Conservation (phyloP, 2,888 invertebrate species). For the Polydesmus complanatus region DNA sequence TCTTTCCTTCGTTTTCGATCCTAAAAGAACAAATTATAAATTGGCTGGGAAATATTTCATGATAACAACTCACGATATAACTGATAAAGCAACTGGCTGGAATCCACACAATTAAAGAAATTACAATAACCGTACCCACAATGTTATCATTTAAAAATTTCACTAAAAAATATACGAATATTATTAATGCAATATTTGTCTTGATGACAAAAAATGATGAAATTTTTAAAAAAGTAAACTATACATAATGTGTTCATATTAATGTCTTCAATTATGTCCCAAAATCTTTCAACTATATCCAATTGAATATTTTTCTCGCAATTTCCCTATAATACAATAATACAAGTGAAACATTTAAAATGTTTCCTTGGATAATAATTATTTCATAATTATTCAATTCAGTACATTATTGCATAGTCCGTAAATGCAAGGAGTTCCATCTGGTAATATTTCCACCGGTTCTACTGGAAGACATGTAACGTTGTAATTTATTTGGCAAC, state of each 20-base stretch:
- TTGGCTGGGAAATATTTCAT: background rate
- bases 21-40: conserved; percentile 3
- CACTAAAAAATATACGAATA: conserved; percentile 36
- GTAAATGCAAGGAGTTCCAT: conserved; percentile 90
- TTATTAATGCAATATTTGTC: no score
- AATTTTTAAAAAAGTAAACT: no score
- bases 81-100: conserved; percentile 69
- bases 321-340: conserved; percentile 48
- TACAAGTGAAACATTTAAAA: background rate
- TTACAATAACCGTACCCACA: conserved; percentile 78
- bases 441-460: conserved; percentile 72
- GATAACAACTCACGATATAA: conserved; percentile 44
- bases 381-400: background rate
- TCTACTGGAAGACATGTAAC: conserved; percentile 84
- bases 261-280: conserved; percentile 94
- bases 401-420: conserved; percentile 85
- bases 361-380: background rate
- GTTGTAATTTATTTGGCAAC: conserved; percentile 80
- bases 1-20: conserved; percentile 14
- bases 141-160: conserved; percentile 82
- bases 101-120: conserved; percentile 87
- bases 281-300: conserved; percentile 88
- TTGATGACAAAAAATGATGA: no score
- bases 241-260: conserved; percentile 71
- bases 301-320: conserved; percentile 81